A percentile compares a stretch with the other conserved stretches of the same genome.
phyloP scores from a whole-genome alignment of 1,140 invertebrate species.

The Drosophila funebris region DNA sequence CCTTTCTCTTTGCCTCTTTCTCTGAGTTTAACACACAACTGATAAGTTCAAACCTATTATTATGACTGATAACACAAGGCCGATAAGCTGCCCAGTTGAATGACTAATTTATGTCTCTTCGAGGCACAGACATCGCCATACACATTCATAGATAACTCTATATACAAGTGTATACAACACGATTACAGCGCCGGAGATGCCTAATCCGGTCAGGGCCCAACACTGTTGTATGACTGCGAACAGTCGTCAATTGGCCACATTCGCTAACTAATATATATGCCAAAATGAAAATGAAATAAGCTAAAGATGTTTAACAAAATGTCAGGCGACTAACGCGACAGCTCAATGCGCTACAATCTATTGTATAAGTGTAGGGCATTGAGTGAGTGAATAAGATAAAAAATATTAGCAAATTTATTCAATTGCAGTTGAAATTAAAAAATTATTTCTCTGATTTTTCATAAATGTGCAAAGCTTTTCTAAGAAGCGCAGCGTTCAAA shows the following conservation, averaged over 20 bases:
- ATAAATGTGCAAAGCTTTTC: background rate
- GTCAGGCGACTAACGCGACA: background rate
- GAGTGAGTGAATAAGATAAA: background rate
- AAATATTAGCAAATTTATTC: background rate
- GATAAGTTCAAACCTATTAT: background rate
- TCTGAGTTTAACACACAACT: background rate
- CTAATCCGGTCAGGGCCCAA: constrained; percentile 59
- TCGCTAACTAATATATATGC: constrained; percentile 17
- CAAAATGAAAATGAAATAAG: constrained; percentile 18
- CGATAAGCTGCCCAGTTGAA: background rate
- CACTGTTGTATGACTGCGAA: constrained; percentile 10
- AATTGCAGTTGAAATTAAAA: background rate
- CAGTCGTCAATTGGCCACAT: constrained; percentile 22
- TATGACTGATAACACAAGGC: constrained; percentile 7
- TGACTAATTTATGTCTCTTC: background rate
- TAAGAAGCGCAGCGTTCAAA: background rate
- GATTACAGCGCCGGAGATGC: constrained; percentile 17
- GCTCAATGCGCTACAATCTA: background rate
- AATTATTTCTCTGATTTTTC: background rate
- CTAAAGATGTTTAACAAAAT: constrained; percentile 29
- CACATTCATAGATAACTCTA: background rate
- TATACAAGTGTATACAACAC: background rate
- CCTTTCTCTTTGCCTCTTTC: background rate
- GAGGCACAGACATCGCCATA: background rate
- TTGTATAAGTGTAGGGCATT: background rate